Evolutionary conservation across 2,113 vertebrate genomes (phyloP), one percentile per base, ranked within the genome.

Genomic region (Nipponia nippon): DNA sequence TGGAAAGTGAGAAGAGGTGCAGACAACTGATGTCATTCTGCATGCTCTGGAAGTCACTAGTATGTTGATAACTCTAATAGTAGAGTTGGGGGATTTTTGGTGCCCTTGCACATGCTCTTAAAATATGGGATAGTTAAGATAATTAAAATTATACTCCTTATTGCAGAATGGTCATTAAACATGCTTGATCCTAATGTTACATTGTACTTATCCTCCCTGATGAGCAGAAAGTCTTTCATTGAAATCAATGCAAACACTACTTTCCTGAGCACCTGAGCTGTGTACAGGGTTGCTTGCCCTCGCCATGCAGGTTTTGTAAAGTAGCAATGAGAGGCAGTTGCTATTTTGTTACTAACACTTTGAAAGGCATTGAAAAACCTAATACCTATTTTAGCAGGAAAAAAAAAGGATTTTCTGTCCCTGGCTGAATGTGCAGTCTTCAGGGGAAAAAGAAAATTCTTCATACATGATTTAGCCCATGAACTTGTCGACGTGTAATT

Each of bases 261-360:
- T 92, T 85, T 72, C 23, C 40, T 61, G 27, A 36, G 46, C 62
- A 47, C 26, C 13, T 29, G 0, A 75, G 3, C 53, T 40, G 34
- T 52, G 76, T 3, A 4, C 19, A 30, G 38, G 34, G 20, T 84
- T 55, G 25, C 78, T 65, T 58, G 25, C 56, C 71, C 52, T 46
- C 10, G 26, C 34, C 0, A 0, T n/a, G 59, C 20, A 15, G 1
- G 1, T 82, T 89, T 53, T 46, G 11, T 50, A 22, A 30, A 46
- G 30, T 34, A 50, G 72, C 34, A 89, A 3, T 16, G 38, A 59
- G 23, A 46, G 19, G 63, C 55, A 20, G 13, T 76, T 92, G 44
- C n/a, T 83, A 0, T 78, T 91, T 92, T 81, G 9, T 66, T 79
- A 18, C 9, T 32, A 42, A 36, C 5, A 7, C 21, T 56, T 73